phyloP scores from a whole-genome alignment of 2,113 vertebrate genomes.

The Thermophis baileyi region DNA sequence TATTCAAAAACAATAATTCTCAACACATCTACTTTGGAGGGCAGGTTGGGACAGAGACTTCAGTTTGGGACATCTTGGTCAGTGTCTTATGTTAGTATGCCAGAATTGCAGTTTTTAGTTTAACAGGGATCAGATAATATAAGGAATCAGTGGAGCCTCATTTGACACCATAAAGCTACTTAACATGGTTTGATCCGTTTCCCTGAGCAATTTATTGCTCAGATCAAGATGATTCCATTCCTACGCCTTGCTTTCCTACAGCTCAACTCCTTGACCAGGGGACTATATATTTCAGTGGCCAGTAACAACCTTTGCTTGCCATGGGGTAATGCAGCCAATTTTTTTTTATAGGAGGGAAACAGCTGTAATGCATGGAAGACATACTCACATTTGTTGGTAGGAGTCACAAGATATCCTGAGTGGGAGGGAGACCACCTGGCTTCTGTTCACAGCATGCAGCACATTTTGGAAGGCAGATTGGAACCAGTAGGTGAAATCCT shows the following conservation, averaged over 20 bases:
- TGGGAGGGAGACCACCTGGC: background rate
- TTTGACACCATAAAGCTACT: background rate
- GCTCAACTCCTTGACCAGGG: no score
- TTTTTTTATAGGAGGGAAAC: no score
- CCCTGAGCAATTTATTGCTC: background rate
- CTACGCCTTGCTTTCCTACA: background rate
- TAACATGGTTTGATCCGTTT: background rate
- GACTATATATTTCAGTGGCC: background rate
- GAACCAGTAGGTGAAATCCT: constrained; percentile 9
- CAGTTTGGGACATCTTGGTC: background rate
- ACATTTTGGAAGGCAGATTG: constrained; percentile 23
- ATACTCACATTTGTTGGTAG: constrained; percentile 34
- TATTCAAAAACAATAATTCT: background rate
- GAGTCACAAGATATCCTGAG: constrained; percentile 14
- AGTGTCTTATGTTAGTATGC: background rate
- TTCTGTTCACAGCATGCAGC: background rate
- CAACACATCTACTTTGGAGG: background rate
- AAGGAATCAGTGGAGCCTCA: background rate
- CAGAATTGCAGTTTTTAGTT: background rate
- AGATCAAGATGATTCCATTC: background rate
- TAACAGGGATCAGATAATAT: background rate
- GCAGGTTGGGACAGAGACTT: no score
- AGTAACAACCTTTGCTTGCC: no score
- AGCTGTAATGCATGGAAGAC: background rate
- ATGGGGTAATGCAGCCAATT: no score